Evolutionary conservation across 2,888 invertebrate genomes (phyloP), one percentile per base, ranked within the genome.

Genomic region (Acrobeloides nanus): DNA sequence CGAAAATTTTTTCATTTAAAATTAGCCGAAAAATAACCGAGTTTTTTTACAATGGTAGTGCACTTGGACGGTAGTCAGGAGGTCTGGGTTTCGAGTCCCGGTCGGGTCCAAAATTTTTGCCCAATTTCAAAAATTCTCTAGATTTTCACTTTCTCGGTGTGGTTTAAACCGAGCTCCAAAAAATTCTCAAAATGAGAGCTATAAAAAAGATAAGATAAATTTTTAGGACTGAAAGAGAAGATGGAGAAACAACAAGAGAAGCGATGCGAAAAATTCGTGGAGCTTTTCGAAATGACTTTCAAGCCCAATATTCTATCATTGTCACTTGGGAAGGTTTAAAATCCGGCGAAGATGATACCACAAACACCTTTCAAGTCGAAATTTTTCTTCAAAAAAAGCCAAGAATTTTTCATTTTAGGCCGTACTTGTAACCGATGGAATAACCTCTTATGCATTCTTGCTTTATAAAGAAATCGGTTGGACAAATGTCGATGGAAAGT

Each of bases 391-490:
- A 1, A 8, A 10, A 33, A 21, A 49, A 7, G 12, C 20, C 4
- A 3, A 47, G 76, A 89, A 87, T 24, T 92, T 84, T 76, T n/a
- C 20, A 2, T 56, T 64, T 20, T 92, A 95, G 61, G 29, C 68
- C 34, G 81, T 81, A 3, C 76, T 85, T 5, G 82, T 82, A 17
- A 82, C 83, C 34, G 83, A 88, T 73, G 86, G 86, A 1, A 80
- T 80, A 0, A 83, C 86, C 59, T 85, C 86, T 3, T 95, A 85
- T 73, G 86, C 84, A 0, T 84, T 89, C 68, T 81, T 92, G 59
- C 78, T 89, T 48, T 97, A 93, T 75, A 85, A 83, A 51, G 87
- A 87, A 1, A 83, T 97, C 43, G 86, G 89, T 73, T 97, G 95
- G 95, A 55, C 59, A 5, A 50, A 57, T 26, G 34, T 45, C 2